These are phyloP conservation scores for Anthophora plumipes DNA, from an alignment of 2,888 invertebrate species.

Conservation along the genomic window DNA sequence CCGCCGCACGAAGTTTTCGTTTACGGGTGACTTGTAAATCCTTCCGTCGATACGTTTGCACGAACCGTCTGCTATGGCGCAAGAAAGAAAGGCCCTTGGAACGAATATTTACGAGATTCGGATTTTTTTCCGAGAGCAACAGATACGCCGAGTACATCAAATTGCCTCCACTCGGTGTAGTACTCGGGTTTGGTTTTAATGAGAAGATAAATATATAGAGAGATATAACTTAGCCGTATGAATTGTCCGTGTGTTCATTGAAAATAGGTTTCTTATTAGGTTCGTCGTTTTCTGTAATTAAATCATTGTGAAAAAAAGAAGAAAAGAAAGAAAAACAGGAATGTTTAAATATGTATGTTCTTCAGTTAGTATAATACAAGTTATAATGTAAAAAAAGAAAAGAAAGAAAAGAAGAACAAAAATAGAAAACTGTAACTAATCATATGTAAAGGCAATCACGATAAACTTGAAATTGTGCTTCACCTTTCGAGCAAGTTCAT, in stretches of 20 bases:
- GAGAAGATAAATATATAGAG: not conserved
- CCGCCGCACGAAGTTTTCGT: slow-evolving; percentile 41
- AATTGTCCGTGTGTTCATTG: not conserved
- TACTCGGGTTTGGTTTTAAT: not conserved
- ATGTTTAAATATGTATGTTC: too few relatives aligned
- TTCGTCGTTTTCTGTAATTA: not conserved
- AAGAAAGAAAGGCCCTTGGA: not conserved
- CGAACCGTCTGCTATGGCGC: not conserved
- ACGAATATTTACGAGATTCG: slow-evolving; percentile 16
- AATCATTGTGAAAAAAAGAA: not conserved
- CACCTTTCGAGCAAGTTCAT: not conserved
- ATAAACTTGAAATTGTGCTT: too few relatives aligned
- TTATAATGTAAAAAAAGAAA: too few relatives aligned
- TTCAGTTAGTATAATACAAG: too few relatives aligned
- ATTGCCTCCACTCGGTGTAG: not conserved
- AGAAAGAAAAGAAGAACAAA: too few relatives aligned
- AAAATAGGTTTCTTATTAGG: not conserved
- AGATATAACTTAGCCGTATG: not conserved
- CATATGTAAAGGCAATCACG: too few relatives aligned
- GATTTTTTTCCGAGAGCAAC: not conserved
- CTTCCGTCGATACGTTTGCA: slow-evolving; percentile 39
- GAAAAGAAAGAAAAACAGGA: too few relatives aligned
- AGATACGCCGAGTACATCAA: not conserved
- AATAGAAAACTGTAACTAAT: too few relatives aligned
- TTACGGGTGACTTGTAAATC: slow-evolving; percentile 52